Conservation (phyloP, 2,888 invertebrate species). For the Pheosia tremula region DNA sequence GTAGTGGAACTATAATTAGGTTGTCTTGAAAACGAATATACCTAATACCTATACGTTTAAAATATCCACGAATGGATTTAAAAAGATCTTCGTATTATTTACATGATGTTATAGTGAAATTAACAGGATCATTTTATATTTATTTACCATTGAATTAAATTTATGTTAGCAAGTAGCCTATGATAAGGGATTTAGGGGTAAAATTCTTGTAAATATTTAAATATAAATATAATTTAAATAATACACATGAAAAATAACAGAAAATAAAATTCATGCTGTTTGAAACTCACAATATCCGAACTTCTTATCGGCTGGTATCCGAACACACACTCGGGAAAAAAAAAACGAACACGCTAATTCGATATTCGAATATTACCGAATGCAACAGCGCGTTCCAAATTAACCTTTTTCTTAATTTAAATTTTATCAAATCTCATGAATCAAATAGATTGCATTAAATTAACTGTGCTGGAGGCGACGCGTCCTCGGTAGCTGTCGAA, state of each 20-base stretch:
- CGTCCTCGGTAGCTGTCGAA: constrained; percentile 76
- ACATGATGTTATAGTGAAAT: too few species aligned
- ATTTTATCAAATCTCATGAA: constrained; percentile 29
- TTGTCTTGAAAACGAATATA: background rate
- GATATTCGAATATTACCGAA: constrained; percentile 50
- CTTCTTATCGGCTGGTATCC: constrained; percentile 50
- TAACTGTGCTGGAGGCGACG: constrained; percentile 60
- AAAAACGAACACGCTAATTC: constrained; percentile 57
- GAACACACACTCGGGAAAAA: constrained; percentile 52
- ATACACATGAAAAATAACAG: constrained; percentile 17
- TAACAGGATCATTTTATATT: too few species aligned
- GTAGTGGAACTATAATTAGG: constrained; percentile 45
- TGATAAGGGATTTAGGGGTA: too few species aligned
- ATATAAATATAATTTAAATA: too few species aligned
- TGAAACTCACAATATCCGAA: constrained; percentile 62
- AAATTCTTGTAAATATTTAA: too few species aligned
- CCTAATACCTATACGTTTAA: background rate
- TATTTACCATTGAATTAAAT: too few species aligned
- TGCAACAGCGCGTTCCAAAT: constrained; percentile 38
- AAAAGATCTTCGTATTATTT: background rate
- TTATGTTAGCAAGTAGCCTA: too few species aligned
- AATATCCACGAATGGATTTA: background rate
- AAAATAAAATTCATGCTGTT: constrained; percentile 34
- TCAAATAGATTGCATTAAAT: constrained; percentile 36
- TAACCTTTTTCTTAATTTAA: constrained; percentile 37